phyloP scores from a whole-genome alignment of 2,888 invertebrate species.

The Andrena bicolor region DNA sequence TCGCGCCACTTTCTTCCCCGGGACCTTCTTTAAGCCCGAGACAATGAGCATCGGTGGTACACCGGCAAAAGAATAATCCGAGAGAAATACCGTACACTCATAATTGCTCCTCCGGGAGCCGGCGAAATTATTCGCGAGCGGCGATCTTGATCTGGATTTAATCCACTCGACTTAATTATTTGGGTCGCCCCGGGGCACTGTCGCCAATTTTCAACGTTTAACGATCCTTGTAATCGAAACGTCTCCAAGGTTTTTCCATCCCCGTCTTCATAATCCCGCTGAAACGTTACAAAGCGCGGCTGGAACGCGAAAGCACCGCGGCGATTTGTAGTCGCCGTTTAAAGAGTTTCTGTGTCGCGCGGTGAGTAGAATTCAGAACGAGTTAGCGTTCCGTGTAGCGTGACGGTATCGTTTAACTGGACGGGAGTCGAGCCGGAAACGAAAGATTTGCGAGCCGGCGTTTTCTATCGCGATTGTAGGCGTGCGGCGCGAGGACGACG shows the following conservation, averaged over 20 bases:
- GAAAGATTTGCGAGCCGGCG: conserved; percentile 67
- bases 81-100: conserved; percentile 24
- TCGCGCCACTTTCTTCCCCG: conserved; percentile 32
- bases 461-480: conserved; percentile 51
- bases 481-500: conserved; percentile 27
- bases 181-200: conserved; percentile 23
- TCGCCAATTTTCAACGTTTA: conserved; percentile 12
- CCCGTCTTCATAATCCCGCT: background rate
- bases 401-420: conserved; percentile 37
- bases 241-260: background rate
- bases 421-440: conserved; percentile 64
- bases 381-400: conserved; percentile 17
- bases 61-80: conserved; percentile 38
- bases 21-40: conserved; percentile 22
- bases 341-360: background rate
- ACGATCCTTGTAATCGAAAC: conserved; percentile 3
- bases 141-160: conserved; percentile 30
- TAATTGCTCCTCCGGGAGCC: conserved; percentile 43
- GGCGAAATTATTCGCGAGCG: conserved; percentile 18
- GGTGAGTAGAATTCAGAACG: conserved; percentile 38
- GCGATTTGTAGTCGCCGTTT: conserved; percentile 1
- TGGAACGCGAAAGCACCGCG: background rate
- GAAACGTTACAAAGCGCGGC: conserved; percentile 1
- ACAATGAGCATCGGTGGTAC: conserved; percentile 53
- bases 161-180: conserved; percentile 33